These are phyloP conservation scores for Tillus elongatus DNA, from an alignment of 2,888 invertebrate species.

Conservation along the genomic window DNA sequence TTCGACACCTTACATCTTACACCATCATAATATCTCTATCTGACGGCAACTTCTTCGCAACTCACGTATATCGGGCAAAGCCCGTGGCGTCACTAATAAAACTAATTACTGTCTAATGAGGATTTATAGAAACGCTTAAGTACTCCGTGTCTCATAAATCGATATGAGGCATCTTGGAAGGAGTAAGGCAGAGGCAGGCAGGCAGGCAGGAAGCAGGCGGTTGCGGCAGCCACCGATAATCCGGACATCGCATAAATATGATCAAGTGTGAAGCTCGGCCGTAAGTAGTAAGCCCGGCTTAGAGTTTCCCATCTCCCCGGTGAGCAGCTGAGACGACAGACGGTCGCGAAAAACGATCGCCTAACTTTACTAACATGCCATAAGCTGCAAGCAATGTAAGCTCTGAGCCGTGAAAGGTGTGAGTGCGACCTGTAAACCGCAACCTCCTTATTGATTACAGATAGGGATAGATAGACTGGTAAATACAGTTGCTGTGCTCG, in stretches of 20 bases:
- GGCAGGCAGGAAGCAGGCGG: conserved; percentile 29
- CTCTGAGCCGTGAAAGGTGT: too few relatives aligned
- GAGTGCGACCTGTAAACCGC: too few relatives aligned
- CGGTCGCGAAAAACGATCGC: conserved; percentile 37
- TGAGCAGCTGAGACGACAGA: conserved; percentile 39
- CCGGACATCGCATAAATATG: conserved; percentile 46
- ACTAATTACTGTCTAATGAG: conserved; percentile 38
- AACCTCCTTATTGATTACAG: too few relatives aligned
- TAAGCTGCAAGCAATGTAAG: too few relatives aligned
- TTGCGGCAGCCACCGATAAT: conserved; percentile 42
- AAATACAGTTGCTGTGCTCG: too few relatives aligned
- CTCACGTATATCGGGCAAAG: neutral
- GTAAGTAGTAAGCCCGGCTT: conserved; percentile 43
- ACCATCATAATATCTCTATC: too few relatives aligned
- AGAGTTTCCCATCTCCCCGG: conserved; percentile 40
- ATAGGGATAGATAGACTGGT: too few relatives aligned
- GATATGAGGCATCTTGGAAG: conserved; percentile 42
- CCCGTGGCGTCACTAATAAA: conserved; percentile 22
- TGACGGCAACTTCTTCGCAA: conserved; percentile 4
- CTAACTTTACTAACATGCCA: too few relatives aligned
- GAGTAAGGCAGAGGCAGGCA: conserved; percentile 16
- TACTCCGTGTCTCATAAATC: conserved; percentile 40
- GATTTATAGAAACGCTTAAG: conserved; percentile 39
- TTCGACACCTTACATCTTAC: too few relatives aligned
- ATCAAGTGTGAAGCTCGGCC: conserved; percentile 45